A percentile compares a stretch with the other conserved stretches of the same genome.
Evolutionary conservation across 2,113 vertebrate species (phyloP).

Genomic region (Nibea albiflora): DNA sequence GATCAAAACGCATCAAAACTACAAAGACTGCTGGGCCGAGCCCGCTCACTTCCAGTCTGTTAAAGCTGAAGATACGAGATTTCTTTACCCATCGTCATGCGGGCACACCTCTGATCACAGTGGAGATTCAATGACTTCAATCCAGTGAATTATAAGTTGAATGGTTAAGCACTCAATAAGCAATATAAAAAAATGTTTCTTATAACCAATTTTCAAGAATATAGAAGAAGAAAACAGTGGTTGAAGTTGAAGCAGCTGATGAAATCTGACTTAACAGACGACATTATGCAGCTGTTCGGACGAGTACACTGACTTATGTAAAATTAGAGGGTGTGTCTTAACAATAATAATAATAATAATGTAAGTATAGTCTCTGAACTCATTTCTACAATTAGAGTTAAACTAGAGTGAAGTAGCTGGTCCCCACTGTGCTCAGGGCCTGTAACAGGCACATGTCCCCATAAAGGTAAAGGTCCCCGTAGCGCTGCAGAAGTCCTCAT

Average conservation of each 20-base stretch:
- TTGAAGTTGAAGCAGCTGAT: no score
- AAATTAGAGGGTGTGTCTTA: background rate
- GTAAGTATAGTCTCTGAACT: no score
- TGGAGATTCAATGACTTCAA: conserved; percentile 12
- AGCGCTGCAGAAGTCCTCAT: conserved; percentile 1
- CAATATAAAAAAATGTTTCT: no score
- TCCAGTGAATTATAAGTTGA: no score
- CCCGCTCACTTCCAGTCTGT: background rate
- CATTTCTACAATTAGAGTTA: background rate
- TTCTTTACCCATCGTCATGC: background rate
- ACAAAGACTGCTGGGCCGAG: background rate
- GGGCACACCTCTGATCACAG: conserved; percentile 17
- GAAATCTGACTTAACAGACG: background rate
- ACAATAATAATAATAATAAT: no score
- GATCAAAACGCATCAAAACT: conserved; percentile 6
- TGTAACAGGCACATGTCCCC: background rate
- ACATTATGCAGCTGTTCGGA: background rate
- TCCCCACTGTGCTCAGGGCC: conserved; percentile 23
- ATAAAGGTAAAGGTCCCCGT: background rate
- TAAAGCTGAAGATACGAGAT: conserved; percentile 5
- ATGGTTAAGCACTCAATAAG: no score
- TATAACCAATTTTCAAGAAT: no score
- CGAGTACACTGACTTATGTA: background rate
- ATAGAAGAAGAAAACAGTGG: background rate
- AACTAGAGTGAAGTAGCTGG: background rate